A percentile compares a stretch with the other conserved stretches of the same genome.
These are phyloP conservation scores for Platanista minor DNA, from an alignment of 2,113 vertebrate genomes.

Conservation along the genomic window DNA sequence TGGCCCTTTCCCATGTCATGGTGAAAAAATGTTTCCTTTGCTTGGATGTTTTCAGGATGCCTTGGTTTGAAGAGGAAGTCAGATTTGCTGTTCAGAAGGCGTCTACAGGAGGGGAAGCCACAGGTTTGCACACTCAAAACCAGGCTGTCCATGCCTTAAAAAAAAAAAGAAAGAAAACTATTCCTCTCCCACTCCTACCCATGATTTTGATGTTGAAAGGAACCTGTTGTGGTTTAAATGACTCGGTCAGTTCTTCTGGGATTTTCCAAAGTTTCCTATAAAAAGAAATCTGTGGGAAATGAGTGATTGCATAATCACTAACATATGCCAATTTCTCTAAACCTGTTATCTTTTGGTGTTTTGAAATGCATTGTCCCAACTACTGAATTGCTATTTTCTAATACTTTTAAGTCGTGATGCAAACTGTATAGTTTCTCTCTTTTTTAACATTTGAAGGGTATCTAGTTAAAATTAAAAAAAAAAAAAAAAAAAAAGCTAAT, in stretches of 20 bases:
- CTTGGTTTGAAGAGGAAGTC: conserved; percentile 40
- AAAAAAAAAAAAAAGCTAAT: background rate
- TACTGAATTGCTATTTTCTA: conserved; percentile 71
- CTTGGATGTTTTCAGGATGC: conserved; percentile 58
- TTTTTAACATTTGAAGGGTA: background rate
- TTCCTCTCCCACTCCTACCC: conserved; percentile 77
- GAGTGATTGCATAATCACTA: conserved; percentile 84
- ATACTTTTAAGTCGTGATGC: conserved; percentile 69
- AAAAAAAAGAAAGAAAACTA: conserved; percentile 66
- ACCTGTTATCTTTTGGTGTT: conserved; percentile 81
- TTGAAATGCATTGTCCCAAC: conserved; percentile 74
- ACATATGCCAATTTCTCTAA: conserved; percentile 83
- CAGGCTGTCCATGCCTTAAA: conserved; percentile 8
- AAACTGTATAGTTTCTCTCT: background rate
- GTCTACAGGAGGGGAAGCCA: background rate
- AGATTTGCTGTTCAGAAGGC: conserved; percentile 31
- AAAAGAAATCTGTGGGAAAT: conserved; percentile 87
- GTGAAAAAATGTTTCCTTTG: conserved; percentile 69
- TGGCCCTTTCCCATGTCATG: conserved; percentile 59
- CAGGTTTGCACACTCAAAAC: conserved; percentile 50
- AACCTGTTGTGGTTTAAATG: conserved; percentile 86
- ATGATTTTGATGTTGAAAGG: conserved; percentile 80
- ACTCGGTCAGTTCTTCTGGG: conserved; percentile 83
- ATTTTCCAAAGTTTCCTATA: conserved; percentile 85
- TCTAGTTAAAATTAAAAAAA: background rate